Conservation (phyloP, 2,797 vertebrate genomes). For the Peromyscus attwateri region DNA sequence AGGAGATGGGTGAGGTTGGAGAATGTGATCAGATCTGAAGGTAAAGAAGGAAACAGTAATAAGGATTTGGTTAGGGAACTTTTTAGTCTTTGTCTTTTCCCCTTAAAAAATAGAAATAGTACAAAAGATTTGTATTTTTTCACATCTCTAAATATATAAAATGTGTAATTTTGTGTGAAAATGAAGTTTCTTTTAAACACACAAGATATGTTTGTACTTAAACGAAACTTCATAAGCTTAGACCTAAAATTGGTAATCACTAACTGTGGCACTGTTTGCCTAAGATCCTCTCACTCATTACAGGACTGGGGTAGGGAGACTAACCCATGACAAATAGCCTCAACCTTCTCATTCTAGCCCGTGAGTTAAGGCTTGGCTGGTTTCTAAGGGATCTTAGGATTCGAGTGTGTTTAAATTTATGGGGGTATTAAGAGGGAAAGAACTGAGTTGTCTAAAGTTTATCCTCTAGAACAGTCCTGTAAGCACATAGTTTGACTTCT, state of each 20-base stretch:
- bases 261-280: neutral
- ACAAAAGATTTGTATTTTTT: conserved; percentile 27
- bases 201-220: conserved; percentile 22
- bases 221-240: conserved; percentile 29
- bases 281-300: neutral
- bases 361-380: neutral
- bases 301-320: neutral
- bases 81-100: neutral
- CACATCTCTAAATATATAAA: conserved; percentile 48
- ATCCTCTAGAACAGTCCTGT: neutral
- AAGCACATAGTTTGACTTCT: conserved; percentile 10
- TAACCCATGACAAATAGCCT: neutral
- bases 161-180: conserved; percentile 52
- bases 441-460: conserved; percentile 17
- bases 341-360: neutral
- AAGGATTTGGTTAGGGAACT: conserved; percentile 3
- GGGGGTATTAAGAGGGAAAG: neutral
- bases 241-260: conserved; percentile 8
- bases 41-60: neutral
- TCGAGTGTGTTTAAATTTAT: conserved; percentile 52
- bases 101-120: conserved; percentile 8
- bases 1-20: neutral
- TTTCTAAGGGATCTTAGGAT: conserved; percentile 31
- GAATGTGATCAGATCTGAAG: neutral
- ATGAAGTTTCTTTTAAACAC: neutral